Percentiles rank a stretch among this genome's conserved stretches.
Evolutionary conservation across 2,797 vertebrate species (phyloP).

Genomic region (Rhinoraja longicauda): DNA sequence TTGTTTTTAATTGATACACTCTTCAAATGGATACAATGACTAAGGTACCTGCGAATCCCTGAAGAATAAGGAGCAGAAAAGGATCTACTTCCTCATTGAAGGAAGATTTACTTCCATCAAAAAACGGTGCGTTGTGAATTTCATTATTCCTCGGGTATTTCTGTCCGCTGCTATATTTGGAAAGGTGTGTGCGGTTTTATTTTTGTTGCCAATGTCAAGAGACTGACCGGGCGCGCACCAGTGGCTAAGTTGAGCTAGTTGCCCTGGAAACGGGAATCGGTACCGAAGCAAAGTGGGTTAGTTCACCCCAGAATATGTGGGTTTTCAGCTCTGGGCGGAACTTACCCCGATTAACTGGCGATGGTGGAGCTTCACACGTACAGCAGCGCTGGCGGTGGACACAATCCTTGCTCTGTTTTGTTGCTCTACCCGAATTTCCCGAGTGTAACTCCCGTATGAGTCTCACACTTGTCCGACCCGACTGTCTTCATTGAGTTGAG

Average conservation of each 20-base stretch:
- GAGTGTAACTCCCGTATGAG: not conserved
- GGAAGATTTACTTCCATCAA: not conserved
- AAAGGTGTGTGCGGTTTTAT: not conserved
- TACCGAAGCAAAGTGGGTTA: not conserved
- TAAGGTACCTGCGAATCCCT: not conserved
- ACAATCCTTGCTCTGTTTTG: not conserved
- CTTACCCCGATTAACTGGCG: not conserved
- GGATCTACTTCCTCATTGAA: not conserved
- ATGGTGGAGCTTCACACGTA: not conserved
- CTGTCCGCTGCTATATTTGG: not conserved
- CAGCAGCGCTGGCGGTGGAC: not conserved
- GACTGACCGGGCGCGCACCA: not conserved
- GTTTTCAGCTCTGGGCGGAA: not conserved
- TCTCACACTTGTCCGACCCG: not conserved
- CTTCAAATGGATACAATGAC: conserved; percentile 27
- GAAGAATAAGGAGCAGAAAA: not conserved
- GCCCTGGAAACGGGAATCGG: conserved; percentile 19
- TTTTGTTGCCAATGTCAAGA: not conserved
- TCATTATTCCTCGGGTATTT: not conserved
- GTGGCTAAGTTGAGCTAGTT: conserved; percentile 7
- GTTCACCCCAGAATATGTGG: not conserved
- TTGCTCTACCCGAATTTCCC: not conserved
- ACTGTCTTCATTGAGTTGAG: not conserved
- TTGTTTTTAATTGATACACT: conserved; percentile 25
- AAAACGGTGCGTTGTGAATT: not conserved